phyloP scores from a whole-genome alignment of 2,113 vertebrate genomes.

The Thermophis baileyi region DNA sequence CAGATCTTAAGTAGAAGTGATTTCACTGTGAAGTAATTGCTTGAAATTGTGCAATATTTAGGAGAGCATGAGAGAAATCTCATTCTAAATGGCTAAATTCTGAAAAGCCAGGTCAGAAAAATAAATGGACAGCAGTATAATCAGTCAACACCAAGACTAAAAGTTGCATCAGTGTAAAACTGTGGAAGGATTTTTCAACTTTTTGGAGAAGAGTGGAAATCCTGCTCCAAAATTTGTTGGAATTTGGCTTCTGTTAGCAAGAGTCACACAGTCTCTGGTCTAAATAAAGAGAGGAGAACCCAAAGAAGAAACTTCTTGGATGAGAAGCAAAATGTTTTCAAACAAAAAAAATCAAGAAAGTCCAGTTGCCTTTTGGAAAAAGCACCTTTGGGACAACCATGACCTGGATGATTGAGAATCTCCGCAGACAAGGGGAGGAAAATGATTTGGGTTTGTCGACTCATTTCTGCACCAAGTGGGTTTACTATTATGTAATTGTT shows the following conservation, averaged over 20 bases:
- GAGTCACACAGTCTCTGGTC: not conserved
- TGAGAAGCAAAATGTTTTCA: not conserved
- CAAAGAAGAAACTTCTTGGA: not conserved
- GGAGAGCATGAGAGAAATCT: not conserved
- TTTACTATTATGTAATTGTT: not conserved
- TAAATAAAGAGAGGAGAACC: not conserved
- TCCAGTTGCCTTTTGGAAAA: not conserved
- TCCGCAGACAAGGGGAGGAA: not conserved
- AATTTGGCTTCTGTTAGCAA: not conserved
- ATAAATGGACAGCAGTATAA: not conserved
- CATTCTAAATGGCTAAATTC: not conserved
- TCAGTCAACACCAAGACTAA: not conserved
- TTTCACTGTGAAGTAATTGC: constrained; percentile 6
- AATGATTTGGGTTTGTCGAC: not conserved
- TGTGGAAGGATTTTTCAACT: not conserved
- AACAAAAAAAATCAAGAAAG: not conserved
- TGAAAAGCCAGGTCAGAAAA: not conserved
- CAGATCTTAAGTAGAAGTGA: constrained; percentile 18
- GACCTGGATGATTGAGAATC: not conserved
- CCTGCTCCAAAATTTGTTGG: not conserved
- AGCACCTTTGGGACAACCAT: not conserved
- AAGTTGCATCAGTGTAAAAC: not conserved
- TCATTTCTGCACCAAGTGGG: not conserved
- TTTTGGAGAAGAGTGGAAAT: not conserved
- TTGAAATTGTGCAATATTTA: not conserved